These are phyloP conservation scores for Dorcus hopei DNA, from an alignment of 2,888 invertebrate genomes.

Conservation along the genomic window DNA sequence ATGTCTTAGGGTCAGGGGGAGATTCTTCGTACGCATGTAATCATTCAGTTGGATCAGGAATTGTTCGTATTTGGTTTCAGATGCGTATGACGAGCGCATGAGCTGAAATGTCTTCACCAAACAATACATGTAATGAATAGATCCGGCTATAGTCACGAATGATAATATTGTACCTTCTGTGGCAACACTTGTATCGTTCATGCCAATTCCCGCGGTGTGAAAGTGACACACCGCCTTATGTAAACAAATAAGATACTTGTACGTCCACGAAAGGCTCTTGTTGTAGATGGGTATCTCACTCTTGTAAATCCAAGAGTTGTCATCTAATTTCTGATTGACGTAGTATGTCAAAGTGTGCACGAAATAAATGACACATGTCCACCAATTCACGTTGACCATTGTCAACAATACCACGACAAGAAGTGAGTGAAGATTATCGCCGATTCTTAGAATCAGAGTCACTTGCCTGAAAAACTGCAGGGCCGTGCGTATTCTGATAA, in stretches of 20 bases:
- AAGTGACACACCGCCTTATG: conserved; percentile 12
- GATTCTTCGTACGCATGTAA: conserved; percentile 10
- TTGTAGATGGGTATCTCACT: conserved; percentile 7
- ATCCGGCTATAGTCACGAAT: conserved; percentile 9
- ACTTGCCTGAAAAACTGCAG: conserved; percentile 8
- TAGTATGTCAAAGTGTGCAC: conserved; percentile 6
- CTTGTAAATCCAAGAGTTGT: conserved; percentile 8
- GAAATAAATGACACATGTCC: conserved; percentile 12
- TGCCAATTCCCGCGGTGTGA: conserved; percentile 7
- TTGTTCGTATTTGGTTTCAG: conserved; percentile 17
- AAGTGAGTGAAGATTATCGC: conserved; percentile 5
- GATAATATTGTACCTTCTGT: conserved; percentile 10
- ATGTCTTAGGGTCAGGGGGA: conserved; percentile 10
- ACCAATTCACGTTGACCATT: conserved; percentile 12
- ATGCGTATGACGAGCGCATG: conserved; percentile 8
- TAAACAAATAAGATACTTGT: conserved; percentile 7
- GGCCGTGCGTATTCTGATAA: conserved; percentile 8
- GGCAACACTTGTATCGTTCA: conserved; percentile 2
- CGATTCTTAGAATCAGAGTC: conserved; percentile 7
- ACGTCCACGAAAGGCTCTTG: background rate
- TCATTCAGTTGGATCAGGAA: conserved; percentile 12
- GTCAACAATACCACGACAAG: conserved; percentile 6
- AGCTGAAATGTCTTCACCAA: conserved; percentile 7
- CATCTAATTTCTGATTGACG: conserved; percentile 4
- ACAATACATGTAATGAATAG: conserved; percentile 8